Base-by-base conservation (phyloP, 2,113 vertebrate species). In the Meriones unguiculatus region DNA sequence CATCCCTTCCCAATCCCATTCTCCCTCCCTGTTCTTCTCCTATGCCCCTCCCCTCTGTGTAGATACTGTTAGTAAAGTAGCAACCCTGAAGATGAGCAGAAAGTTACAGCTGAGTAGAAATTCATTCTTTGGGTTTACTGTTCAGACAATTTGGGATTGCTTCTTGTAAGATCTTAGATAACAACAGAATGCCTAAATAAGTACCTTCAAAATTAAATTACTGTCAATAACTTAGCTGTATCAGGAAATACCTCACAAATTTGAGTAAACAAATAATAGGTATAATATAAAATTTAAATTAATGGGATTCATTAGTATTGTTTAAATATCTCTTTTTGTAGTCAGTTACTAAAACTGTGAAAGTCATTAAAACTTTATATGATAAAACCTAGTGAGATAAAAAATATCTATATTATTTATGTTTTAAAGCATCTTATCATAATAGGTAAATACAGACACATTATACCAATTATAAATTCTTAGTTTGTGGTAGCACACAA, bases 261-360 rank as follows among this genome's bases (percentile, higher is more conserved):
- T 73, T 89, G 6, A 91, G 59, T 67, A 84, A 85, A 85, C n/a
- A 85, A 57, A 35, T 32, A 96, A 64, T 20, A 25, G 13, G 32
- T 59, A 6, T 41, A 73, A 87, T 57, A 93, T 78, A 14, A 77
- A 87, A 92, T 84, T n/a, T 65, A 93, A 87, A 18, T 32, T 84
- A 46, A 88, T 88, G 13, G 75, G 28, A 94, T 59, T 13, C 7
- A 24, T 2, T 73, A 78, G 13, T 46, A 18, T 80, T 67, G 35
- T 6, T 93, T 75, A 72, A 87, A 65, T 81, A 50, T 73, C 82
- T 64, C 82, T 54, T 80, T 46, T 46, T 41, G 64, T 86, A 90
- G n/a, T 77, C 62, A 77, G 59, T 59, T 32, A 28, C 35, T 76
- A 2, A 2, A 54, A 54, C 35, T 84, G 24, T 67, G 64, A 87